phyloP scores from a whole-genome alignment of 1,140 invertebrate genomes.

The Argopecten irradians region DNA sequence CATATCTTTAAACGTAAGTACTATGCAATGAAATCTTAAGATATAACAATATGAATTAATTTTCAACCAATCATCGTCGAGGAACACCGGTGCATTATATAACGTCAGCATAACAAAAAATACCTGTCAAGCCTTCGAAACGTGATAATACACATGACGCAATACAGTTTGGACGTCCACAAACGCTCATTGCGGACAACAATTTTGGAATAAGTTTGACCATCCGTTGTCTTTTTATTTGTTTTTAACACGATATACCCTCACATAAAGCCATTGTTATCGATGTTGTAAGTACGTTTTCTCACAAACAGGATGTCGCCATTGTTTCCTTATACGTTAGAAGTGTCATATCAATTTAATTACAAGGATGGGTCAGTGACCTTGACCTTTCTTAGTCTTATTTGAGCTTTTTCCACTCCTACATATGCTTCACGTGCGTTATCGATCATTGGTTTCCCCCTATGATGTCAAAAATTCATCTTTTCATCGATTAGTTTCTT shows the following conservation, averaged over 20 bases:
- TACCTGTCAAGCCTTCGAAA: not conserved
- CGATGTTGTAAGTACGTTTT: too few relatives aligned
- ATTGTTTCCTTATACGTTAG: too few relatives aligned
- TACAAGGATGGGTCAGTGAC: not conserved
- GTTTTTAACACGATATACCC: not conserved
- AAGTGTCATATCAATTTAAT: not conserved
- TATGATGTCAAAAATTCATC: not conserved
- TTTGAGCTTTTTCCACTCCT: not conserved
- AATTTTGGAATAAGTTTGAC: not conserved
- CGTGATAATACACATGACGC: not conserved
- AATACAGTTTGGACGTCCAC: not conserved
- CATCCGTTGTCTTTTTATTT: not conserved
- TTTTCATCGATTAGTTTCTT: too few relatives aligned
- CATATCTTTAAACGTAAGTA: not conserved
- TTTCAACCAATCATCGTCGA: not conserved
- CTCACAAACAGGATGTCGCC: too few relatives aligned
- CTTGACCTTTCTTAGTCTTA: not conserved
- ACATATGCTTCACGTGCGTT: not conserved
- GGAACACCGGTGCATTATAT: not conserved
- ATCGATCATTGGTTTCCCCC: not conserved
- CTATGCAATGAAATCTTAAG: too few relatives aligned
- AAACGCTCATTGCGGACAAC: not conserved
- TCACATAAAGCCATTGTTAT: too few relatives aligned
- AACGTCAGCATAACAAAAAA: not conserved
- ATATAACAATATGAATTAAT: not conserved